Conservation (phyloP, 2,113 vertebrate genomes). For the Panthera uncia region DNA sequence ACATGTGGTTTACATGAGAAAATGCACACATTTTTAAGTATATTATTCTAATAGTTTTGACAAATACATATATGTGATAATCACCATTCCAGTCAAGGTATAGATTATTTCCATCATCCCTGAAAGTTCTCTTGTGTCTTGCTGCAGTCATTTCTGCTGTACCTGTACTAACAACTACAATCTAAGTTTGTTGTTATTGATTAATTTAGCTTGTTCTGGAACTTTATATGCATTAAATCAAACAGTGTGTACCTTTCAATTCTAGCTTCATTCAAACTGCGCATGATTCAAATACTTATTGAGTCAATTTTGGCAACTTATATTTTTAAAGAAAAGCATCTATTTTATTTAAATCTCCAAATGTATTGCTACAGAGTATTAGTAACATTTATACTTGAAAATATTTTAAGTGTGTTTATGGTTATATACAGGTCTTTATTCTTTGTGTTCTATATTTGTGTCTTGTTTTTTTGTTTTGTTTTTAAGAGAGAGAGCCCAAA, state of each 20-base stretch:
- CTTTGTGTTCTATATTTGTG: not conserved
- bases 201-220: not conserved
- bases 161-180: not conserved
- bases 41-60: not conserved
- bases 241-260: not conserved
- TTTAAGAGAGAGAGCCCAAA: too few species aligned
- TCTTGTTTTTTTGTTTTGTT: not conserved
- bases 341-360: not conserved
- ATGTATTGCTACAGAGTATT: not conserved
- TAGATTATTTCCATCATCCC: not conserved
- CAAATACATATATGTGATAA: not conserved
- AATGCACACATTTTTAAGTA: not conserved
- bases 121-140: not conserved
- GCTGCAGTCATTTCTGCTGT: not conserved
- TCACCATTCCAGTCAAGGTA: not conserved
- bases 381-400: not conserved
- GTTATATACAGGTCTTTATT: not conserved
- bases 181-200: not conserved
- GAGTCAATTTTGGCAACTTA: not conserved
- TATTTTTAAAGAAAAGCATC: not conserved
- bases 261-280: not conserved
- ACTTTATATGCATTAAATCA: not conserved
- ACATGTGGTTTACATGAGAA: not conserved
- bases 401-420: not conserved
- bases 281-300: not conserved